Evolutionary conservation across 2,888 invertebrate species (phyloP), one percentile per base, ranked within the genome.

Genomic region (Brenthis hecate): DNA sequence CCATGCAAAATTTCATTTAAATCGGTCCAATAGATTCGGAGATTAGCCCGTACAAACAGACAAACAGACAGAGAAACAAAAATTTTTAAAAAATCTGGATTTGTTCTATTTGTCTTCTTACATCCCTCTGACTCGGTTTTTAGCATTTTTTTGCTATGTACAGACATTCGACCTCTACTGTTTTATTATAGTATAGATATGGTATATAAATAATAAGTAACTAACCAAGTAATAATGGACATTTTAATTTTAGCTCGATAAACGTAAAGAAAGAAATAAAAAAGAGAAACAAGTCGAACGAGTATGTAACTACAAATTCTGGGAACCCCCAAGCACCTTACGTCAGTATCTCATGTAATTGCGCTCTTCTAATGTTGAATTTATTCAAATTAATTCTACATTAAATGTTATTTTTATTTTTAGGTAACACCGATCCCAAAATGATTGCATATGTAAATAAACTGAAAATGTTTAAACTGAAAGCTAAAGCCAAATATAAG

Each of bases 241-340:
- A 8, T 36, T 16, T 28, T 16, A 16, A 19, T 66, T 66, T 36
- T 50, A 91, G 91, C 72, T 91, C 65, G 79, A 80, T 63, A 87
- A 85, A 77, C 84, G 91, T 3, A 83, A 82, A 75, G 84, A 87
- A 50, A 82, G 88, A 72, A 89, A 89, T 73, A 85, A 77, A 68
- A 82, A 82, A 72, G 79, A 81, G 64, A 77, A 82, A 68, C 77
- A 81, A 74, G 67, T 67, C 4, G 87, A 87, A 75, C 81, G 88
- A 73, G 66, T 82, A 28, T 90, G 89, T 72, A 84, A 74, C 70
- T 91, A 89, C 72, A 89, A 89, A 74, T 91, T 91, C 79, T 91
- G 91, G 91, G 88, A 89, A 75, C 84, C 91, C 13, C 91, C 91
- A 0, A 85, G 82, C 75, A 80, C 86, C 4, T 79, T 91, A 66